Percentiles rank a stretch among this genome's conserved stretches.
phyloP scores from a whole-genome alignment of 2,113 vertebrate genomes.

The Labrus mixtus region DNA sequence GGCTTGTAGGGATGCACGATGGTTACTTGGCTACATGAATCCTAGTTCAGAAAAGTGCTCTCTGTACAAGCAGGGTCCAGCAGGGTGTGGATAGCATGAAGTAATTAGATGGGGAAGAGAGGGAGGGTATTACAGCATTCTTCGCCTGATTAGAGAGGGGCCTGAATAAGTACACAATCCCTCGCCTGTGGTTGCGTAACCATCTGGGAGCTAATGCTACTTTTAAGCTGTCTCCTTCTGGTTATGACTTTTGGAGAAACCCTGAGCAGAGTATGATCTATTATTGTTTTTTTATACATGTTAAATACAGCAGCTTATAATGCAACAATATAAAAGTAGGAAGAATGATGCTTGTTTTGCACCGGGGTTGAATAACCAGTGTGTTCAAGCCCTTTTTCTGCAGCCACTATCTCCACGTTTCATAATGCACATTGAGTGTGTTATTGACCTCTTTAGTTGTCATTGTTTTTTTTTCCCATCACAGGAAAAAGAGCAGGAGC shows the following conservation, averaged over 20 bases:
- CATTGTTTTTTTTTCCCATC: background rate
- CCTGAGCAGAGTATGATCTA: slow-evolving; percentile 1
- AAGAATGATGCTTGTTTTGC: background rate
- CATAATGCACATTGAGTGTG: background rate
- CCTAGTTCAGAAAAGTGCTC: slow-evolving; percentile 18
- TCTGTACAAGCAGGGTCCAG: slow-evolving; percentile 33
- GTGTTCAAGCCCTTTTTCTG: too few relatives aligned
- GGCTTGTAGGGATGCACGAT: slow-evolving; percentile 44
- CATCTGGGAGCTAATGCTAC: slow-evolving; percentile 28
- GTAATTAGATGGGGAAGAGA: slow-evolving; percentile 57
- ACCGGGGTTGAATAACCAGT: too few relatives aligned
- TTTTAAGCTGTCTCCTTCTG: slow-evolving; percentile 18
- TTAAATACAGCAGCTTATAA: background rate
- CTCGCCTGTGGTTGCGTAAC: slow-evolving; percentile 55
- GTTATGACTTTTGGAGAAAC: slow-evolving; percentile 33
- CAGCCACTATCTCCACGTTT: too few relatives aligned
- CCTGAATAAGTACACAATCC: slow-evolving; percentile 59
- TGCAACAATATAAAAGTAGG: background rate
- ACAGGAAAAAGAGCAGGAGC: slow-evolving; percentile 95
- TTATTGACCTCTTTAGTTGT: slow-evolving; percentile 1
- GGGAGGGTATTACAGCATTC: slow-evolving; percentile 65
- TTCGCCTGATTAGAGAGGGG: slow-evolving; percentile 67
- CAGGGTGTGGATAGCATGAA: slow-evolving; percentile 54
- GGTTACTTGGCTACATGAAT: slow-evolving; percentile 41
- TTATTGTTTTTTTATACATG: slow-evolving; percentile 4